Percentiles rank a stretch among this genome's conserved stretches.
phyloP scores from a whole-genome alignment of 2,797 vertebrate genomes.

The Chrysolophus pictus region DNA sequence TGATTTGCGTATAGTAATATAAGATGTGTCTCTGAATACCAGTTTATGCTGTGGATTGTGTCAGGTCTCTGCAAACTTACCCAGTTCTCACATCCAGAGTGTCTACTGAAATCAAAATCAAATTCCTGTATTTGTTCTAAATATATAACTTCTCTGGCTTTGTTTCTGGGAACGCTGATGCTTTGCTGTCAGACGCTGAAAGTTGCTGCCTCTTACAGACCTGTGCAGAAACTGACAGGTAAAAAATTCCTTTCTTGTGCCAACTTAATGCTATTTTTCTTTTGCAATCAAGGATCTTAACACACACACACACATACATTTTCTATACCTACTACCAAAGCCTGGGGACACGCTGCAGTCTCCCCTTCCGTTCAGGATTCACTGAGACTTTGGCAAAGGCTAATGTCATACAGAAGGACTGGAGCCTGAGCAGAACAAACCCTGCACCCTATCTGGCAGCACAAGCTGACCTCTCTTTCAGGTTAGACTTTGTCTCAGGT shows the following conservation, averaged over 20 bases:
- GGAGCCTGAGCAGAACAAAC: slow-evolving; percentile 27
- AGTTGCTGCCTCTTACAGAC: slow-evolving; percentile 47
- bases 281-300: slow-evolving; percentile 52
- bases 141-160: not conserved
- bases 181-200: slow-evolving; percentile 61
- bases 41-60: slow-evolving; percentile 3
- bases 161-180: not conserved
- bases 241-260: slow-evolving; percentile 46
- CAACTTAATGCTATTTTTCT: slow-evolving; percentile 60
- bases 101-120: slow-evolving; percentile 25
- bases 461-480: slow-evolving; percentile 37
- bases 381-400: slow-evolving; percentile 17
- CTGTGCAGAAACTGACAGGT: slow-evolving; percentile 41
- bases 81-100: not conserved
- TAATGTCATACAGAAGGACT: slow-evolving; percentile 2
- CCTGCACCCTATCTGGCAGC: slow-evolving; percentile 37
- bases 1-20: not conserved
- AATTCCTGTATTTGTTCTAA: slow-evolving; percentile 11
- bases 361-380: slow-evolving; percentile 38
- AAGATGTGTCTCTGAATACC: not conserved
- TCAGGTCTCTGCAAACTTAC: not conserved
- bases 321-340: slow-evolving; percentile 50
- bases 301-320: not conserved
- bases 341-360: slow-evolving; percentile 11
- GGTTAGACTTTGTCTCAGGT: slow-evolving; percentile 27